Percentiles rank a stretch among this genome's conserved stretches.
phyloP scores from a whole-genome alignment of 2,113 vertebrate species.

The Cyrtonyx montezumae region DNA sequence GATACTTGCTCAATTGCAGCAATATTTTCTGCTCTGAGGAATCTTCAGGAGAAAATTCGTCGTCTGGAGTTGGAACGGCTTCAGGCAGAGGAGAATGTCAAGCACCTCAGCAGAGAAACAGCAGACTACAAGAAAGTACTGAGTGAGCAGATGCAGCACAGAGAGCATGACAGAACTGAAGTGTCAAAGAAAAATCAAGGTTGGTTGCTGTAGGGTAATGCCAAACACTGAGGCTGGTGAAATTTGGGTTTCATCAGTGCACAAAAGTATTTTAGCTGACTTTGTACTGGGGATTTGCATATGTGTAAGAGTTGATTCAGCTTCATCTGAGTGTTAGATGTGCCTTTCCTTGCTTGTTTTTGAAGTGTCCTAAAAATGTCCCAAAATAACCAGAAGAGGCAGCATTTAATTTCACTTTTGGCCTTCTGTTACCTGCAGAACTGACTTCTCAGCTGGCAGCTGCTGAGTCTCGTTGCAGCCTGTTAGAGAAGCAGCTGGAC shows the following conservation, averaged over 20 bases:
- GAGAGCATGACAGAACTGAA: slow-evolving; percentile 71
- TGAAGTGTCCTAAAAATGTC: background rate
- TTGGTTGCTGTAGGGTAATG: slow-evolving; percentile 3
- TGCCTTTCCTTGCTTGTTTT: background rate
- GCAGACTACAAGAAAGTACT: slow-evolving; percentile 75
- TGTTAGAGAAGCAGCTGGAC: slow-evolving; percentile 91
- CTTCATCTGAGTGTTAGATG: background rate
- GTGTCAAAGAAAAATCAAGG: slow-evolving; percentile 75
- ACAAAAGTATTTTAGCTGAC: background rate
- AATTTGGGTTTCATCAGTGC: background rate
- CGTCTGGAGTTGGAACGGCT: slow-evolving; percentile 86
- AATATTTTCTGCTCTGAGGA: slow-evolving; percentile 89
- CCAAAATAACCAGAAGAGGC: background rate
- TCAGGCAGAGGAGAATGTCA: slow-evolving; percentile 79
- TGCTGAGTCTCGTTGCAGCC: slow-evolving; percentile 88
- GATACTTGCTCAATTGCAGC: slow-evolving; percentile 73
- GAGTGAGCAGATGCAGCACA: slow-evolving; percentile 74
- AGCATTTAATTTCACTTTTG: background rate
- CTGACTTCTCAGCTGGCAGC: slow-evolving; percentile 86
- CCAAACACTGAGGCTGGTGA: background rate
- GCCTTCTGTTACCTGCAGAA: slow-evolving; percentile 72
- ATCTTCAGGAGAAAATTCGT: slow-evolving; percentile 85
- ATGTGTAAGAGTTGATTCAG: background rate
- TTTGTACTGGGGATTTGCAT: background rate
- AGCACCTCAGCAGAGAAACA: slow-evolving; percentile 76